phyloP scores from a whole-genome alignment of 1,140 invertebrate species.

The Drosophila nasuta region DNA sequence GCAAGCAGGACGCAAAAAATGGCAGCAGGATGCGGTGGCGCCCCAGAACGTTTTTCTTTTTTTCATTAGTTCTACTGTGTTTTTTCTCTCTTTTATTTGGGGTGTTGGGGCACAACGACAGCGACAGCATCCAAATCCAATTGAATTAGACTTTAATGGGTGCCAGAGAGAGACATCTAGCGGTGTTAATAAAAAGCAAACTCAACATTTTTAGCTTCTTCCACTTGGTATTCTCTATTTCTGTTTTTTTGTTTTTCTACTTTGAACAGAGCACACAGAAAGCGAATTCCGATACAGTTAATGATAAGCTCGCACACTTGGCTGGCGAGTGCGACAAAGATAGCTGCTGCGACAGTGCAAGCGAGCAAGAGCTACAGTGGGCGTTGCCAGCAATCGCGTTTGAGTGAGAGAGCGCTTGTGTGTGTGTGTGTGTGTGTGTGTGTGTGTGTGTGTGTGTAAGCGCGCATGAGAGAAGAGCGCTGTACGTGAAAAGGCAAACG shows the following conservation, averaged over 20 bases:
- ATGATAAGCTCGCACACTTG: slow-evolving; percentile 62
- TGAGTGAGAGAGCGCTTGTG: slow-evolving; percentile 25
- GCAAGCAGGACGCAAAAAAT: slow-evolving; percentile 42
- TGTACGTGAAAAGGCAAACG: slow-evolving; percentile 1
- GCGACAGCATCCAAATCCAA: slow-evolving; percentile 59
- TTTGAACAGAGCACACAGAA: slow-evolving; percentile 43
- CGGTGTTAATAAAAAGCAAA: slow-evolving; percentile 81
- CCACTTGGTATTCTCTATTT: slow-evolving; percentile 5
- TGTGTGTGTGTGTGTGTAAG: no score
- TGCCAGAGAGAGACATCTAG: slow-evolving; percentile 80
- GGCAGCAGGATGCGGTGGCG: slow-evolving; percentile 50
- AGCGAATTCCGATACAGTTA: slow-evolving; percentile 79
- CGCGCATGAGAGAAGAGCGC: background rate
- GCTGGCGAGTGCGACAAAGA: slow-evolving; percentile 24
- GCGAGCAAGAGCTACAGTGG: slow-evolving; percentile 27
- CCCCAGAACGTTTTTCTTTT: slow-evolving; percentile 9
- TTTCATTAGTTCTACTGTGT: background rate
- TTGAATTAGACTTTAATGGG: slow-evolving; percentile 73
- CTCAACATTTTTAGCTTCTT: slow-evolving; percentile 51
- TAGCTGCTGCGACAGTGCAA: slow-evolving; percentile 17
- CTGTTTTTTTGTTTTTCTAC: slow-evolving; percentile 4
- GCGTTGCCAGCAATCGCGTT: slow-evolving; percentile 29
- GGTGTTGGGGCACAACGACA: slow-evolving; percentile 8
- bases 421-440: slow-evolving; percentile 3
- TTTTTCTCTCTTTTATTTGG: background rate